A percentile compares a stretch with the other conserved stretches of the same genome.
Conservation (phyloP, 2,113 vertebrate genomes). For the Ciconia maguari region DNA sequence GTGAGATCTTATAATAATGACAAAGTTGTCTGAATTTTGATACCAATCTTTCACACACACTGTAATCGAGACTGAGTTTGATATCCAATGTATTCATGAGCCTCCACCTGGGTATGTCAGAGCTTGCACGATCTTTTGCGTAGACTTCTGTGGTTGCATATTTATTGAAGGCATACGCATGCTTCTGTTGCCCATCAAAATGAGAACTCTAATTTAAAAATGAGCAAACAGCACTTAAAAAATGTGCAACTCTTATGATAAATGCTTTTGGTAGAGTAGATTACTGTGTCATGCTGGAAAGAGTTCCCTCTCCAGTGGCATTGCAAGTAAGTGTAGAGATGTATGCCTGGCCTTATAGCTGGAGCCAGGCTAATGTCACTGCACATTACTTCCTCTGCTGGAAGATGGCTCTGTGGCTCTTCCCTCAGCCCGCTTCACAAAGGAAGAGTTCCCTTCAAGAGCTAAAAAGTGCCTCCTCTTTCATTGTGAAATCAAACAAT, state of each 20-base stretch:
- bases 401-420: background rate
- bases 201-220: background rate
- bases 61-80: slow-evolving; percentile 17
- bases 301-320: background rate
- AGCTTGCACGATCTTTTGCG: background rate
- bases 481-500: background rate
- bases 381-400: background rate
- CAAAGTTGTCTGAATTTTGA: slow-evolving; percentile 22
- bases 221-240: background rate
- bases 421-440: background rate
- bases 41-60: slow-evolving; percentile 30
- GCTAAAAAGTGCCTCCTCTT: background rate
- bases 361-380: background rate
- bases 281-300: background rate
- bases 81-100: background rate
- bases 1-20: slow-evolving; percentile 15
- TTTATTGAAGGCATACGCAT: background rate
- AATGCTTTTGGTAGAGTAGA: background rate
- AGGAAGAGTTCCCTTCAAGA: background rate
- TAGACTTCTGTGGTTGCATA: background rate
- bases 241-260: background rate
- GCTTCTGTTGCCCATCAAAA: background rate
- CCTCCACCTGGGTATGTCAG: background rate
- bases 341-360: background rate
- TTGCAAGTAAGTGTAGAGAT: background rate